These are phyloP conservation scores for Camponotus pennsylvanicus DNA, from an alignment of 1,140 invertebrate genomes.

Conservation along the genomic window DNA sequence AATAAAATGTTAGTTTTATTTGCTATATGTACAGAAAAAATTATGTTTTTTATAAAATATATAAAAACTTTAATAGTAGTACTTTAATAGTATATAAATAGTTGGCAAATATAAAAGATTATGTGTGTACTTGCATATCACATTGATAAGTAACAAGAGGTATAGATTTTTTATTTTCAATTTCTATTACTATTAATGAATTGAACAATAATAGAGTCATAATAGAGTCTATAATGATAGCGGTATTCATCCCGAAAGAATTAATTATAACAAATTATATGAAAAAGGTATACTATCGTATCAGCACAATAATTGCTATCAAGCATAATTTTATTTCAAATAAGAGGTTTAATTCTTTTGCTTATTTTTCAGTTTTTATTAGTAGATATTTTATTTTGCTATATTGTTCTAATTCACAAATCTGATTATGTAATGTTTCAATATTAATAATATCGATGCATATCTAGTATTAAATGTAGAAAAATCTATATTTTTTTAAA, in stretches of 20 bases:
- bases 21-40: not conserved
- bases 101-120: not conserved
- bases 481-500: not conserved
- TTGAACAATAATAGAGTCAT: slow-evolving; percentile 68
- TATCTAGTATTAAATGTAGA: too few relatives aligned
- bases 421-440: not conserved
- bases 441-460: not conserved
- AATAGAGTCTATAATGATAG: slow-evolving; percentile 65
- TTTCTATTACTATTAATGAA: slow-evolving; percentile 30
- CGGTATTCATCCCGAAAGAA: slow-evolving; percentile 4
- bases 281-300: slow-evolving; percentile 60
- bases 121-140: too few relatives aligned
- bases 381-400: not conserved
- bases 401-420: not conserved
- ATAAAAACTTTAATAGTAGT: not conserved
- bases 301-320: slow-evolving; percentile 64
- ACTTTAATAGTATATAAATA: not conserved
- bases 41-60: not conserved
- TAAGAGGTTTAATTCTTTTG: slow-evolving; percentile 64
- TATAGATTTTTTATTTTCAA: not conserved
- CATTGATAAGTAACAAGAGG: not conserved
- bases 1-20: not conserved
- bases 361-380: slow-evolving; percentile 55
- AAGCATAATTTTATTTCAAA: slow-evolving; percentile 72
- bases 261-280: slow-evolving; percentile 73